Evolutionary conservation across 2,113 vertebrate species (phyloP), one percentile per base, ranked within the genome.

Genomic region (Glaucidium brasilianum): DNA sequence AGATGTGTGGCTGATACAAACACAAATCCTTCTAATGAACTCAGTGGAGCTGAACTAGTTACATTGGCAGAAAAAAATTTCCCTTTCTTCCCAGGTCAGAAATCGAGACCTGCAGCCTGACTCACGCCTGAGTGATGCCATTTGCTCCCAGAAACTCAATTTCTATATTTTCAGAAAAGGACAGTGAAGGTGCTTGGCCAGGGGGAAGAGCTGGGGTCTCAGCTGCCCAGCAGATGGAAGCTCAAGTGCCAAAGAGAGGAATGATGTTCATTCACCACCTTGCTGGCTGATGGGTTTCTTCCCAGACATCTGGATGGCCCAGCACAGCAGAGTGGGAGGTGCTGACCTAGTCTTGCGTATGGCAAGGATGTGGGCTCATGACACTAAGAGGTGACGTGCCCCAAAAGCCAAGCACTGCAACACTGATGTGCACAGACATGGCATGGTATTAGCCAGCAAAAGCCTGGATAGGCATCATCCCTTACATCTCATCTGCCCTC

Each of bases 341-440:
- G 5, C 58, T 68, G 58, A 45, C 21, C 22, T 4, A 2, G 4
- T 34, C 39, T 26, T 35, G 64, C 2, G 0, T 8, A 19, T 0
- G 2, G 47, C 21, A 43, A 49, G 34, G 43, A 43, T 59, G 63
- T 0, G 1, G 0, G 3, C 30, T 43, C 1, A 3, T 69, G 74
- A 27, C 12, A 4, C 19, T 13, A 32, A 23, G 55, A 50, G 60
- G 18, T 56, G 60, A n/a, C 1, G 0, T n/a, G 41, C 17, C 47
- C 35, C 41, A 52, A 60, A 60, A 67, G 39, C 26, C 52, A 32
- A 50, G 53, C 2, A 3, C 59, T 50, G 15, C n/a, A 35, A 5
- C 1, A 12, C n/a, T 47, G 41, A 21, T 0, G 2, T 39, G 18
- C 0, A 1, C 39, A 66, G 39, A 23, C 2, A 1, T 15, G n/a